Percentiles rank a stretch among this genome's conserved stretches.
Conservation (phyloP, 2,888 invertebrate species). For the Papilio demoleus region DNA sequence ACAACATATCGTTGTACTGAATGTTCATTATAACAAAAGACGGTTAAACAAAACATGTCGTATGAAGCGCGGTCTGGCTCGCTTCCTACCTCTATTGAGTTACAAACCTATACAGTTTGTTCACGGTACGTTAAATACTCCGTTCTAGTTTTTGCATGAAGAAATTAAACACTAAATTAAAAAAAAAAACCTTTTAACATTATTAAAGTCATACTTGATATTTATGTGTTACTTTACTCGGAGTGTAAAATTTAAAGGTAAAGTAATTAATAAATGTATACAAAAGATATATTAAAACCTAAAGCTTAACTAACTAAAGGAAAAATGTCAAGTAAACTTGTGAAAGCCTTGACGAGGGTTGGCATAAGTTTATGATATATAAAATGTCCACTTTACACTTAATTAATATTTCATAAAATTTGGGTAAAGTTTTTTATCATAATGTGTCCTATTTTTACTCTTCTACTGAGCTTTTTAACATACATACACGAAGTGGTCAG, state of each 20-base stretch:
- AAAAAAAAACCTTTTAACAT: neutral
- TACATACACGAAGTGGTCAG: too few relatives aligned
- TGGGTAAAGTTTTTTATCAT: too few relatives aligned
- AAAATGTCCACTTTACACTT: neutral
- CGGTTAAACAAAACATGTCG: slow-evolving; percentile 19
- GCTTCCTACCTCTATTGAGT: slow-evolving; percentile 24
- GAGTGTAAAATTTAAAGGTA: neutral
- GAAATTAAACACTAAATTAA: neutral
- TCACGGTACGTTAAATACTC: neutral
- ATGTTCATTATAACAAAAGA: slow-evolving; percentile 7
- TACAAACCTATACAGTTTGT: slow-evolving; percentile 23
- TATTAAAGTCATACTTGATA: neutral
- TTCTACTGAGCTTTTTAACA: too few relatives aligned
- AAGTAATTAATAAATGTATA: neutral
- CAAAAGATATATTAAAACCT: neutral
- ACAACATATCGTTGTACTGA: slow-evolving; percentile 1
- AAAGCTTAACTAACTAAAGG: neutral
- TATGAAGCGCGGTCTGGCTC: slow-evolving; percentile 2
- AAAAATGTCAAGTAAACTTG: slow-evolving; percentile 11
- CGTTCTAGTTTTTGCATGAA: neutral
- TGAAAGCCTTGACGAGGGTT: slow-evolving; percentile 26
- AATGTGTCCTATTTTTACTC: too few relatives aligned
- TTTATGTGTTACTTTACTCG: neutral
- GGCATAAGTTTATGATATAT: slow-evolving; percentile 18
- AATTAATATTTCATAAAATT: too few relatives aligned